Evolutionary conservation across 2,113 vertebrate genomes (phyloP).

Genomic region (Lepus europaeus): DNA sequence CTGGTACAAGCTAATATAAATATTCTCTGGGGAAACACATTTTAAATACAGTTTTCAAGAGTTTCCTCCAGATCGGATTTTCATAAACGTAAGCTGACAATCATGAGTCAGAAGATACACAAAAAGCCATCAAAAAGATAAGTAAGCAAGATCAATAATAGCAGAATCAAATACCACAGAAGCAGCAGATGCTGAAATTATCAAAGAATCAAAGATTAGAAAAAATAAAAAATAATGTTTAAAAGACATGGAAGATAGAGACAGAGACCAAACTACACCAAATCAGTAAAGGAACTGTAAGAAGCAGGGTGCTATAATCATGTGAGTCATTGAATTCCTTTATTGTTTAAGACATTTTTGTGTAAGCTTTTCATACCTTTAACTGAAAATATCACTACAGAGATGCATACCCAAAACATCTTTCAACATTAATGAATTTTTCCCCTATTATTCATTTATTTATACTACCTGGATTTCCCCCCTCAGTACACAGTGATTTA

Average conservation of each 20-base stretch:
- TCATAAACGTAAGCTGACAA: slow-evolving; percentile 26
- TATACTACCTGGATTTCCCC: not conserved
- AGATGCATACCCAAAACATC: not conserved
- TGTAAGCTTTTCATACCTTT: too few relatives aligned
- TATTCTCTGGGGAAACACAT: slow-evolving; percentile 12
- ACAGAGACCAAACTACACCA: not conserved
- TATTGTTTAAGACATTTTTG: too few relatives aligned
- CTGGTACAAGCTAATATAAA: not conserved
- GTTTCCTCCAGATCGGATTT: not conserved
- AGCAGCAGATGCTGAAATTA: not conserved
- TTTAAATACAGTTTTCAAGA: slow-evolving; percentile 19
- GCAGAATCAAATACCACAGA: not conserved
- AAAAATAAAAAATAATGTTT: not conserved
- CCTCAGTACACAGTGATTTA: not conserved
- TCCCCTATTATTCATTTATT: not conserved
- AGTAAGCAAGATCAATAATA: not conserved
- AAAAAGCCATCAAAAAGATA: slow-evolving; percentile 8
- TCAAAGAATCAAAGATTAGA: not conserved
- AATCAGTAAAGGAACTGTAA: not conserved
- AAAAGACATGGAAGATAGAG: not conserved
- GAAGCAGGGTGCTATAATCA: not conserved
- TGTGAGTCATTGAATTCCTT: too few relatives aligned
- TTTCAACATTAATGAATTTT: not conserved
- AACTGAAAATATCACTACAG: not conserved
- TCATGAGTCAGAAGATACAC: not conserved